Conservation (phyloP, 2,113 vertebrate species). For the Recurvirostra avosetta region DNA sequence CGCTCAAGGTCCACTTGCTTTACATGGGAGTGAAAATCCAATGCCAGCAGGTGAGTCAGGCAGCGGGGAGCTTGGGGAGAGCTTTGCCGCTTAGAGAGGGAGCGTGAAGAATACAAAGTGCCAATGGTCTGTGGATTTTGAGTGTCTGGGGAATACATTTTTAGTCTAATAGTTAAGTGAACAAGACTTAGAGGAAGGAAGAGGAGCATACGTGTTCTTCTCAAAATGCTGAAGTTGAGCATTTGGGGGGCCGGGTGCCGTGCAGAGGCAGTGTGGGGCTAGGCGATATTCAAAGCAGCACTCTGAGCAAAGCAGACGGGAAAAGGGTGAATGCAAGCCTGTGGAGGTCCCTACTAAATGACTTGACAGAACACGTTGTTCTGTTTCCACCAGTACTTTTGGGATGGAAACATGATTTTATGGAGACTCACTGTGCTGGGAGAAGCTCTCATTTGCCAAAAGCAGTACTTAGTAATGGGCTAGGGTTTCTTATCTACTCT, state of each 20-base stretch:
- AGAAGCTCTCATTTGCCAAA: background rate
- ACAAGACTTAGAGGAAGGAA: background rate
- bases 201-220: accelerated
- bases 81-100: background rate
- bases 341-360: background rate
- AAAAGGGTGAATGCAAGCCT: background rate
- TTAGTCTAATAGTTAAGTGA: background rate
- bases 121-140: background rate
- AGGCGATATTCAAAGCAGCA: background rate
- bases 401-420: background rate
- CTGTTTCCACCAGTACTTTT: background rate
- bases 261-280: background rate
- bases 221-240: background rate
- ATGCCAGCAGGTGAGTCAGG: background rate
- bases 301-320: background rate
- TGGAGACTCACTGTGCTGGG: background rate
- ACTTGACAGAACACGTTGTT: background rate
- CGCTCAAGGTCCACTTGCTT: background rate
- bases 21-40: background rate
- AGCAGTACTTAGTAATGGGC: background rate
- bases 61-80: background rate
- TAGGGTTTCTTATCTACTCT: background rate
- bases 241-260: background rate
- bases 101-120: background rate
- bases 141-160: background rate